Base-by-base conservation (phyloP, 2,797 vertebrate genomes). In the Neosalanx taihuensis region DNA sequence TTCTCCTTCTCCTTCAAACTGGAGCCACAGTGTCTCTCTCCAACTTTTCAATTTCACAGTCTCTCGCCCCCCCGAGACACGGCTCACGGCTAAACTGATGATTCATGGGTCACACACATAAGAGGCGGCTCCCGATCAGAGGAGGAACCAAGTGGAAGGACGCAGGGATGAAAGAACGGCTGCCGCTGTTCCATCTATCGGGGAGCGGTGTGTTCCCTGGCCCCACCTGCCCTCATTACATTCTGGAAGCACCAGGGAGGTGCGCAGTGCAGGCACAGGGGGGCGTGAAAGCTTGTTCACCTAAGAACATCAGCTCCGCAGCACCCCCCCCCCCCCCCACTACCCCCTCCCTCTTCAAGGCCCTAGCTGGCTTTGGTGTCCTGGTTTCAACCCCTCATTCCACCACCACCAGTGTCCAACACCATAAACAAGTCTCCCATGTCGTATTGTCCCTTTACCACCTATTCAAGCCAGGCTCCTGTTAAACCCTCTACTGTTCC, bases 101-200 rank as follows among this genome's bases (percentile, higher is more conserved):
- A 35, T 51, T 75, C 37, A 76, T 71, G 49, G 70, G 63, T 79
- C 64, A 58, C 23, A 56, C 51, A 65, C 26, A 63, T 51, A 49
- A 59, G 62, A 9, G 41, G 41, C 2, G n/a, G 64, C 20, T 17
- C 17, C 51, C 35, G 66, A 68, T 33, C 29, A 33, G 66, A 31
- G n/a, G 29, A 31, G 15, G 18, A 68, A 13, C 3, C 31, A 29
- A 20, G n/a, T 56, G 10, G 46, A 49, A 10, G n/a, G 20, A 51
- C 5, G 20, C 4, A 15, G 18, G 18, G 20, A 35, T 49, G 31
- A 65, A 4, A 65, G 63, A 6, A 49, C 17, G n/a, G 26, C 37
- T 7, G 37, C 56, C 9, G 56, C 56, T n/a, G 56, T 18, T 57
- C 56, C 20, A 18, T 57, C 56, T 57, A 6, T 57, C 56, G 20